phyloP scores from a whole-genome alignment of 2,797 vertebrate genomes.

The Dendrocincla fuliginosa region DNA sequence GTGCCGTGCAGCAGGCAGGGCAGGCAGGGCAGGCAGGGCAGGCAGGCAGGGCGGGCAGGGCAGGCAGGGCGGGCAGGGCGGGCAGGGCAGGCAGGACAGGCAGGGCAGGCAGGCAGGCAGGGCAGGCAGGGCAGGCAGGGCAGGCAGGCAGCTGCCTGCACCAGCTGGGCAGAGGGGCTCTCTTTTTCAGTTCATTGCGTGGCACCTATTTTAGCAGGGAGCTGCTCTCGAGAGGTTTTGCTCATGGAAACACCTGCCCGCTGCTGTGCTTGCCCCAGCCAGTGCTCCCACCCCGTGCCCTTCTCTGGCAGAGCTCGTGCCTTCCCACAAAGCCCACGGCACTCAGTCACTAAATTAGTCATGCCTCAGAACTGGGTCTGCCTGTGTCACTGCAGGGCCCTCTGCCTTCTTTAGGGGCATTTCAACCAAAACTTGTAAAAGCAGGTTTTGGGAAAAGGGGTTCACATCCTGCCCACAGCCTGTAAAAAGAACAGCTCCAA shows the following conservation, averaged over 20 bases:
- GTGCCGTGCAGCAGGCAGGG: neutral
- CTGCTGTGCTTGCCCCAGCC: neutral
- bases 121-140: neutral
- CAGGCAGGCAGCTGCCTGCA: neutral
- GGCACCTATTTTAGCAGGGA: constrained; percentile 27
- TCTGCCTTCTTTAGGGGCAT: neutral
- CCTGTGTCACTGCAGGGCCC: neutral
- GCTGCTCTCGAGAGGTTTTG: neutral
- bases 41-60: no score
- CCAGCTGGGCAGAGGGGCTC: neutral
- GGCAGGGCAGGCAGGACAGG: no score
- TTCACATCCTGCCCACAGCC: neutral
- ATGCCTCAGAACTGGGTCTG: neutral
- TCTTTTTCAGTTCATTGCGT: neutral
- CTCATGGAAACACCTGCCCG: neutral
- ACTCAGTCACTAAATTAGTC: neutral
- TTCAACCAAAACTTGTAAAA: neutral
- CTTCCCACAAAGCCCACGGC: rapidly evolving
- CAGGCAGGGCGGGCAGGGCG: no score
- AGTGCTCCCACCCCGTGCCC: neutral
- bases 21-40: neutral
- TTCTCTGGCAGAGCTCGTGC: rapidly evolving
- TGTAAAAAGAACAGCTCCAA: neutral
- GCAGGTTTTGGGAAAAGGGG: neutral
- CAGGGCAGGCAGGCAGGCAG: no score